phyloP scores from a whole-genome alignment of 1,140 invertebrate genomes.

The Arion vulgaris region DNA sequence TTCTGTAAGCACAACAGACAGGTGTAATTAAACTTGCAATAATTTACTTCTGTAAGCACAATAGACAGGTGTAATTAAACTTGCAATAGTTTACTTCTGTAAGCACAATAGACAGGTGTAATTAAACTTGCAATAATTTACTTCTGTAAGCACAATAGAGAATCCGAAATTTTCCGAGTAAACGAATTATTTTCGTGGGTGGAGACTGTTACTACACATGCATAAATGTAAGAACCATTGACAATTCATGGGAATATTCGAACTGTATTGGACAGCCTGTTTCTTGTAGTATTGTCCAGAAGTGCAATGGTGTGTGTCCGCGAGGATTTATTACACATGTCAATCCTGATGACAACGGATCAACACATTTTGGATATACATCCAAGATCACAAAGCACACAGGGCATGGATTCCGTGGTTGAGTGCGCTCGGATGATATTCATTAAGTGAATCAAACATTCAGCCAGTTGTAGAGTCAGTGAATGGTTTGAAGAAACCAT shows the following conservation, averaged over 20 bases:
- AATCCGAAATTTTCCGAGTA: no score
- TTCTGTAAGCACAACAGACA: no score
- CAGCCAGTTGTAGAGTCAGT: background rate
- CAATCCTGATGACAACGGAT: background rate
- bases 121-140: no score
- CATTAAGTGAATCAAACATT: background rate
- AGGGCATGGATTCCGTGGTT: background rate
- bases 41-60: no score
- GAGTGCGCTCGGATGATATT: background rate
- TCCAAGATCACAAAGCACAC: background rate
- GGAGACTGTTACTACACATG: no score
- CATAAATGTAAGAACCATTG: background rate
- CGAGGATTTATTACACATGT: no score
- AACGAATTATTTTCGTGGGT: no score
- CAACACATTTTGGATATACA: background rate
- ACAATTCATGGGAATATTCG: background rate
- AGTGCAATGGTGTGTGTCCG: background rate
- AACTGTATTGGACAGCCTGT: background rate
- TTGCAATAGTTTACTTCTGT: no score
- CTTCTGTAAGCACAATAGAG: no score
- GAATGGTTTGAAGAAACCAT: conserved; percentile 23
- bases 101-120: no score
- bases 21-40: no score
- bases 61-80: no score
- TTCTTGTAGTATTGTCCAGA: background rate